These are phyloP conservation scores for Siniperca obscura DNA, from an alignment of 2,797 vertebrate genomes.

Conservation along the genomic window DNA sequence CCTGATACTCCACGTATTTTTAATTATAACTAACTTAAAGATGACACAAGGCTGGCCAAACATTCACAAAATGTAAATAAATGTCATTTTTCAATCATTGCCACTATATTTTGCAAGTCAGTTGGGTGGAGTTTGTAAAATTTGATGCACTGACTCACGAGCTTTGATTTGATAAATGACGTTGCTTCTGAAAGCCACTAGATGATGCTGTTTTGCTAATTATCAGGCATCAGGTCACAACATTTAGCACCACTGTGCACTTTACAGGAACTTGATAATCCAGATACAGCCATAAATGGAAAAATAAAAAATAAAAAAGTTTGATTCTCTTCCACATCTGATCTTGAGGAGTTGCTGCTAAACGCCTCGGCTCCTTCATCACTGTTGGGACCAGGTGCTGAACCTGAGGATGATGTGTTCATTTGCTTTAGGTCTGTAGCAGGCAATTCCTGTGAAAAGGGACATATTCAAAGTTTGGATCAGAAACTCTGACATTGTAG, in stretches of 20 bases:
- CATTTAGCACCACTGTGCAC: not conserved
- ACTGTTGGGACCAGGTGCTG: slow-evolving; percentile 57
- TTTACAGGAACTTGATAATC: not conserved
- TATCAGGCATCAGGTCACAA: not conserved
- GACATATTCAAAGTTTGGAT: not conserved
- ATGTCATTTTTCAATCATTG: not conserved
- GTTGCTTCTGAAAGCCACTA: slow-evolving; percentile 43
- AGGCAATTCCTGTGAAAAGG: slow-evolving; percentile 72
- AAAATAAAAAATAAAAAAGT: not conserved
- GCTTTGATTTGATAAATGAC: not conserved
- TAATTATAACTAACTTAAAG: not conserved
- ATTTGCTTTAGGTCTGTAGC: slow-evolving; percentile 68
- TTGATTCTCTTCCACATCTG: not conserved
- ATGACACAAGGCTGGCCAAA: not conserved
- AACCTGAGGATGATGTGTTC: slow-evolving; percentile 80
- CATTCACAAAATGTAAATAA: not conserved
- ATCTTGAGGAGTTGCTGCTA: not conserved
- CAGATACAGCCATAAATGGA: not conserved
- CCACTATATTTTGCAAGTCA: not conserved
- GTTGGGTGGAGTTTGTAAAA: not conserved
- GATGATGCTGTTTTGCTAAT: slow-evolving; percentile 60
- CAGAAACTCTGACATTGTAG: not conserved
- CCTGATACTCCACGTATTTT: not conserved
- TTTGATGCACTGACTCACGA: not conserved
- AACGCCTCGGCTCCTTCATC: not conserved